Evolutionary conservation across 2,797 vertebrate species (phyloP), one percentile per base, ranked within the genome.

Genomic region (Malurus leucopterus): DNA sequence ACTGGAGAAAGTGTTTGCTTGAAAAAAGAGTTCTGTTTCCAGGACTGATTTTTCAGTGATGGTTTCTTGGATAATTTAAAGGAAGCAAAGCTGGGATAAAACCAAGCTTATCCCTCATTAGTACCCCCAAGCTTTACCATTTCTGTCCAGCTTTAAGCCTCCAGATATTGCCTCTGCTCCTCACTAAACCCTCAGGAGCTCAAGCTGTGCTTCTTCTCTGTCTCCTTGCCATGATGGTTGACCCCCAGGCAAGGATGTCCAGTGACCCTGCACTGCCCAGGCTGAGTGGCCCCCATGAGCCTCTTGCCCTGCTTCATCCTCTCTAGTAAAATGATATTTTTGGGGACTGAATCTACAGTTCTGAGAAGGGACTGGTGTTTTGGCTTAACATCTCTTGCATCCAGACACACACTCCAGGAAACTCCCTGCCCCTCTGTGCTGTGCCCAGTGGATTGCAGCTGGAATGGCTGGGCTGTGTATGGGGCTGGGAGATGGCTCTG

Each of bases 181-280:
- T 18, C 30, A n/a, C 13, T 53, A 78, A 71, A 46, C 20, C 6
- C 32, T 46, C 15, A 55, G 59, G 46, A 64, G 9, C 23, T 76
- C 41, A 72, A 17, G 27, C 30, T 72, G 11, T 3, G 1, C 38
- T 50, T 6, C 24, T 43, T 83, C 41, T 46, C 23, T 71, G 10
- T 68, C 55, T 15, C 9, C 54, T 75, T 79, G 44, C 20, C 20
- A 7, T 15, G 50, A 49, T 64, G 41, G 49, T 36, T 75, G 27
- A 46, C 27, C 27, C 36, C 8, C 21, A 59, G 38, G 41, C 36
- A 59, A 75, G 47, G 58, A 49, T 53, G 23, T 47, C 63, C 5
- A 16, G 22, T 75, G 44, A 54, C 11, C 3, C 26, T 1, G 0
- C 1, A 3, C 38, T 51, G 61, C n/a, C 40, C 1, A 5, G 46